These are phyloP conservation scores for Platysternon megacephalum DNA, from an alignment of 2,113 vertebrate genomes.

Conservation along the genomic window DNA sequence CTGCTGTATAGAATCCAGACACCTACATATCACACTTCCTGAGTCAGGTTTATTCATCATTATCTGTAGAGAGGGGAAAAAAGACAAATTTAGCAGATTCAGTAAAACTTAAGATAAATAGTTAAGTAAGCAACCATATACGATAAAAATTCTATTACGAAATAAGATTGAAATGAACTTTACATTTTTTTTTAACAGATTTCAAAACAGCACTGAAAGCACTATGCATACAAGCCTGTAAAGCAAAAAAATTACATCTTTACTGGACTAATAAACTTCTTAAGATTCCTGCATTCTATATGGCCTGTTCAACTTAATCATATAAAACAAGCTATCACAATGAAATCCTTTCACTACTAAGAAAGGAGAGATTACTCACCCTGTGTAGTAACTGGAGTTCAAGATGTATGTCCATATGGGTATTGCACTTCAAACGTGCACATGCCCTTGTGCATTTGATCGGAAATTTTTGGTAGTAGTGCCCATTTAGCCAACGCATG, in stretches of 20 bases:
- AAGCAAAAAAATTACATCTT: accelerated
- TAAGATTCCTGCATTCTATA: background rate
- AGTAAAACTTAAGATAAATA: background rate
- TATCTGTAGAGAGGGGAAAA: slow-evolving; percentile 70
- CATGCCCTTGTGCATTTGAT: background rate
- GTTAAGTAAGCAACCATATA: background rate
- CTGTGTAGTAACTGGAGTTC: background rate
- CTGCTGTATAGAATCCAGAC: slow-evolving; percentile 48
- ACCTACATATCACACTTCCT: slow-evolving; percentile 35
- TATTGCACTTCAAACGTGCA: background rate
- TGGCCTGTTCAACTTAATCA: background rate
- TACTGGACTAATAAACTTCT: background rate
- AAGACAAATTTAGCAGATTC: background rate
- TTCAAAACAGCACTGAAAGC: background rate
- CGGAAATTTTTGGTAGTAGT: background rate
- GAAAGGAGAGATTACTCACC: background rate
- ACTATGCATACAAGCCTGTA: background rate
- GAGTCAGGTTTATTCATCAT: slow-evolving; percentile 81
- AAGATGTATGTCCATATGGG: background rate
- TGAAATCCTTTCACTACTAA: background rate
- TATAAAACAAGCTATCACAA: background rate
- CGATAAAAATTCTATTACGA: background rate
- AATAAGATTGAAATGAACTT: background rate
- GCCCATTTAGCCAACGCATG: background rate
- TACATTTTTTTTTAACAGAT: background rate